Evolutionary conservation across 2,888 invertebrate genomes (phyloP), one percentile per base, ranked within the genome.

Genomic region (Cephalotes varians): DNA sequence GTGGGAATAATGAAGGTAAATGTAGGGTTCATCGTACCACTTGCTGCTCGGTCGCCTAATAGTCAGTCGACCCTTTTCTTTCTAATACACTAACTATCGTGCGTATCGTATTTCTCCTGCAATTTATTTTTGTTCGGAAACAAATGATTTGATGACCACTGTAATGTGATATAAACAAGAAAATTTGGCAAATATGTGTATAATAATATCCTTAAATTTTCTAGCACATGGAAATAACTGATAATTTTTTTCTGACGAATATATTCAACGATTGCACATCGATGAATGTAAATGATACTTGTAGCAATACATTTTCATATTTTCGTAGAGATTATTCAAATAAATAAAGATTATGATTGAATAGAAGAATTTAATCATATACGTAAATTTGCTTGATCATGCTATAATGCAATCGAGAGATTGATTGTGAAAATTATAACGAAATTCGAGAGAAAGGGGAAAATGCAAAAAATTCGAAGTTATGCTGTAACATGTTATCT

Each of bases 1-100:
- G 93, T 93, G 92, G 91, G 92, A 93, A 93, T 93, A 93, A 94
- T 94, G 93, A 94, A 93, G 91, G 92, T 93, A 93, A 94, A 91
- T 93, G 90, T 91, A 91, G 92, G 93, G 90, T 93, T 90, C 89
- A 86, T 86, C 87, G 89, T 88, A 90, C 83, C 88, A 85, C 77
- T 87, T 82, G 85, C 54, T 79, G 83, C 62, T 85, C 83, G 79
- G 72, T 84, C 83, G 71, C 83, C 82, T 87, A 89, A 90, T 88
- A 82, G 82, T 79, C 79, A 44, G 25, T 79, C 21, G 44, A 56
- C 77, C 65, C 81, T 81, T 85, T 87, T 81, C 77, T 47, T 79
- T 58, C 56, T 73, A 28, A 37, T 76, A 62, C 85, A 54, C 76
- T 80, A 87, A 86, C 64, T 58, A 54, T 15, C 69, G 25, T 69